Evolutionary conservation across 2,888 invertebrate species (phyloP).

Genomic region (Epinotia ramella): DNA sequence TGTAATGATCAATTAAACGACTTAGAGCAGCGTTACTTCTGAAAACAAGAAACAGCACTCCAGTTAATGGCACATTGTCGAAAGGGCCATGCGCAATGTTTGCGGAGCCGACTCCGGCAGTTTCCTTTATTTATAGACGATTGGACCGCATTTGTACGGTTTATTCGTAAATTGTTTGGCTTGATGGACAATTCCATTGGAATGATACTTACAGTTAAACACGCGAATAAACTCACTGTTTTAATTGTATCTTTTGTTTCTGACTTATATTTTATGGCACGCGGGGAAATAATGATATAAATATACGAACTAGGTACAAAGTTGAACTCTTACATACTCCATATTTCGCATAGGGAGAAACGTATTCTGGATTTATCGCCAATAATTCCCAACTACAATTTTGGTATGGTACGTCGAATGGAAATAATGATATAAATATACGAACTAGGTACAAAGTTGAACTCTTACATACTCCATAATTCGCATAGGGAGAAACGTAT

Average conservation of each 20-base stretch:
- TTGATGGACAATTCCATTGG: constrained; percentile 7
- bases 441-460: too few relatives aligned
- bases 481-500: not conserved
- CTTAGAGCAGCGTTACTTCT: constrained; percentile 17
- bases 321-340: too few relatives aligned
- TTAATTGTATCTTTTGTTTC: constrained; percentile 3
- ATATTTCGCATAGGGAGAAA: too few relatives aligned
- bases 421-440: not conserved
- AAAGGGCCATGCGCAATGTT: constrained; percentile 28
- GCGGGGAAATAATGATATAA: not conserved
- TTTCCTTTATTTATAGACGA: constrained; percentile 38
- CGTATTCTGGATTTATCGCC: too few relatives aligned
- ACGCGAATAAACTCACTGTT: not conserved
- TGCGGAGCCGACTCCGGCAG: constrained; percentile 10
- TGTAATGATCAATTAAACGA: constrained; percentile 22
- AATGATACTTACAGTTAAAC: not conserved
- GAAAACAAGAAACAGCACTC: constrained; percentile 33
- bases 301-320: not conserved
- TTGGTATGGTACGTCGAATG: too few relatives aligned
- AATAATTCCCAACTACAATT: too few relatives aligned
- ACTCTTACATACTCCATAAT: too few relatives aligned
- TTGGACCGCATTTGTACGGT: constrained; percentile 24
- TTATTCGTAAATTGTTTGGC: constrained; percentile 14
- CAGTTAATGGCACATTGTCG: constrained; percentile 27
- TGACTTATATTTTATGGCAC: not conserved